Conservation (phyloP, 2,797 vertebrate species). For the Sparidentex hasta region DNA sequence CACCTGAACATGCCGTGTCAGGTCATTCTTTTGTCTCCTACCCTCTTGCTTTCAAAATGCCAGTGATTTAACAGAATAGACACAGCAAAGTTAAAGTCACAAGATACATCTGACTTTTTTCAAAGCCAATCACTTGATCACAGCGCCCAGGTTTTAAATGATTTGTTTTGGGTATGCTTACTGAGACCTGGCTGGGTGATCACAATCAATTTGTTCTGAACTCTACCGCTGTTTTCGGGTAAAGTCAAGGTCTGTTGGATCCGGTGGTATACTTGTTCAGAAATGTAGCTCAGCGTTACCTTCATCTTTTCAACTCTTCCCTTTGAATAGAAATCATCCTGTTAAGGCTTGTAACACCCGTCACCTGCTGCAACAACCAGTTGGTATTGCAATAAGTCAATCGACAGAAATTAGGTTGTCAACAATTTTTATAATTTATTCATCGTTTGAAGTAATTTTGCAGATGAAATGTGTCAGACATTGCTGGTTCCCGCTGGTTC, state of each 20-base stretch:
- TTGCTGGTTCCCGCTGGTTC: no score
- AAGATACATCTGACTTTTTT: background rate
- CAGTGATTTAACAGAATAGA: slow-evolving; percentile 19
- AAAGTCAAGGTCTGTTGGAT: background rate
- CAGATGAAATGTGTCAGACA: no score
- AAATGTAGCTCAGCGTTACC: background rate
- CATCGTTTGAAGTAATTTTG: no score
- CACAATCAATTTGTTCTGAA: slow-evolving; percentile 10
- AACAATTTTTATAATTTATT: no score
- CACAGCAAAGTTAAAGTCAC: slow-evolving; percentile 3
- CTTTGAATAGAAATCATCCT: background rate
- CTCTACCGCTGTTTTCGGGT: background rate
- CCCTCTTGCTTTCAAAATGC: slow-evolving; percentile 32
- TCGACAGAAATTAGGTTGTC: no score
- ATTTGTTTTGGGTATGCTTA: slow-evolving; percentile 13
- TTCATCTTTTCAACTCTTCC: background rate
- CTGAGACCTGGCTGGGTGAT: slow-evolving; percentile 8
- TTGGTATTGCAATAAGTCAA: no score
- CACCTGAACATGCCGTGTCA: slow-evolving; percentile 47
- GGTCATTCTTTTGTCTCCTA: slow-evolving; percentile 47
- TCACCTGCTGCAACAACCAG: no score
- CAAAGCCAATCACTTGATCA: background rate
- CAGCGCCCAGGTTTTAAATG: background rate
- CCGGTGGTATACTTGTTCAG: background rate
- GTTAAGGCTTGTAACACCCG: background rate